Evolutionary conservation across 1,140 invertebrate species (phyloP).

Genomic region (Acromyrmex echinatior): DNA sequence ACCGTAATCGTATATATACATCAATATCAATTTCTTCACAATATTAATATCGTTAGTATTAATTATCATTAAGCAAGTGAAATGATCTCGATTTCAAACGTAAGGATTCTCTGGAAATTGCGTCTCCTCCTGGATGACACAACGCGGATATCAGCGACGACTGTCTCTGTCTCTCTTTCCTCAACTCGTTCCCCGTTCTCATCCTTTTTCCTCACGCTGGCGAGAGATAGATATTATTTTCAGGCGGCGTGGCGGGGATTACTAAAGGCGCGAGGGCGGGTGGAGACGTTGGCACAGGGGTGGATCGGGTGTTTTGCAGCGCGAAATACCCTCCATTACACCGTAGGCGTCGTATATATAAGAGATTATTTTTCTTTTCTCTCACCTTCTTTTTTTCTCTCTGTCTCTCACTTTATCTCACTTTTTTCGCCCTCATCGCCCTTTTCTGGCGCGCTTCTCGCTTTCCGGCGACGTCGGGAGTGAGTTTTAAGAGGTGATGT

Average conservation of each 20-base stretch:
- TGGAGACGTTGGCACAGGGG: slow-evolving; percentile 69
- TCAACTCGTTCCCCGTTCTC: slow-evolving; percentile 45
- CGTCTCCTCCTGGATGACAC: slow-evolving; percentile 62
- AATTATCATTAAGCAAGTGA: slow-evolving; percentile 58
- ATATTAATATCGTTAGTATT: slow-evolving; percentile 21
- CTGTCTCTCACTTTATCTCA: slow-evolving; percentile 15
- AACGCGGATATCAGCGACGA: slow-evolving; percentile 75
- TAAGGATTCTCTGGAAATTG: slow-evolving; percentile 62
- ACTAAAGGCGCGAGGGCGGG: slow-evolving; percentile 64
- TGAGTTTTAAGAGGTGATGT: slow-evolving; percentile 51
- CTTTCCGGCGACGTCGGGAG: slow-evolving; percentile 19
- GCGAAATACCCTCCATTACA: slow-evolving; percentile 86
- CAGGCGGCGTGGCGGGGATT: slow-evolving; percentile 75
- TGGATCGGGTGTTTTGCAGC: slow-evolving; percentile 83
- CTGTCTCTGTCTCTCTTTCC: slow-evolving; percentile 60
- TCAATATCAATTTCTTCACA: neutral
- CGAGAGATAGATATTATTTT: slow-evolving; percentile 84
- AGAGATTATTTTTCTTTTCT: slow-evolving; percentile 84
- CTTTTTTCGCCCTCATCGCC: neutral
- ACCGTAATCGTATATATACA: neutral
- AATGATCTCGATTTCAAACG: slow-evolving; percentile 43
- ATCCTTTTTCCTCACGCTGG: slow-evolving; percentile 60
- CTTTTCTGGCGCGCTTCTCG: slow-evolving; percentile 25
- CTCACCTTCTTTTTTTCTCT: slow-evolving; percentile 20
- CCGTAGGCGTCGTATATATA: slow-evolving; percentile 81